Evolutionary conservation across 2,888 invertebrate genomes (phyloP).

Genomic region (Aethes cnicana): DNA sequence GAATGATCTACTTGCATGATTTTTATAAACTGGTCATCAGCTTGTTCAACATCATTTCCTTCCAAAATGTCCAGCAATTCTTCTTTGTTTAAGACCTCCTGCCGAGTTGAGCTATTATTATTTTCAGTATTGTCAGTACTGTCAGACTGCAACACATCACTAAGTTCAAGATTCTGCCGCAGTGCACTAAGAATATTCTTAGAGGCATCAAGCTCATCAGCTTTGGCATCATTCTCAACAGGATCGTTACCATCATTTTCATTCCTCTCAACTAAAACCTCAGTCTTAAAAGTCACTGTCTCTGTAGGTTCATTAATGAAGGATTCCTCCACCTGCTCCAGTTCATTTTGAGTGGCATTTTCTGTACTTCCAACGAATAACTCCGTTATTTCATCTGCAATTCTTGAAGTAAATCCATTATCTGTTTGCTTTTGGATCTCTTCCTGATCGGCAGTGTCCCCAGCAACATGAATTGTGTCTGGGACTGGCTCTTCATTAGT

Average conservation of each 20-base stretch:
- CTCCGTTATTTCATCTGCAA: slow-evolving; percentile 21
- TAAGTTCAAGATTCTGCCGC: slow-evolving; percentile 66
- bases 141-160: slow-evolving; percentile 66
- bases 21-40: slow-evolving; percentile 38
- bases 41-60: slow-evolving; percentile 62
- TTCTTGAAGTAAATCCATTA: slow-evolving; percentile 11
- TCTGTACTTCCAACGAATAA: slow-evolving; percentile 29
- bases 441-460: neutral
- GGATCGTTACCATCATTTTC: slow-evolving; percentile 42
- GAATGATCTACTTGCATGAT: slow-evolving; percentile 37
- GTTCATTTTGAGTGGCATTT: slow-evolving; percentile 32
- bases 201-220: slow-evolving; percentile 39
- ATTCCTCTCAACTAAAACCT: slow-evolving; percentile 68
- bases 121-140: slow-evolving; percentile 60
- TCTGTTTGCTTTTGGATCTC: slow-evolving; percentile 7
- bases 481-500: slow-evolving; percentile 3
- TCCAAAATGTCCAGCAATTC: slow-evolving; percentile 72
- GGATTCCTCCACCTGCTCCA: slow-evolving; percentile 35
- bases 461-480: slow-evolving; percentile 4
- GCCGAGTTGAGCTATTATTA: slow-evolving; percentile 58
- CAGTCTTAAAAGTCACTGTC: slow-evolving; percentile 65
- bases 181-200: slow-evolving; percentile 63
- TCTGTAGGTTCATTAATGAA: slow-evolving; percentile 39
- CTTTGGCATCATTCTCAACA: slow-evolving; percentile 37
- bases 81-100: slow-evolving; percentile 75